phyloP scores from a whole-genome alignment of 2,888 invertebrate species.

The Nebria salina region DNA sequence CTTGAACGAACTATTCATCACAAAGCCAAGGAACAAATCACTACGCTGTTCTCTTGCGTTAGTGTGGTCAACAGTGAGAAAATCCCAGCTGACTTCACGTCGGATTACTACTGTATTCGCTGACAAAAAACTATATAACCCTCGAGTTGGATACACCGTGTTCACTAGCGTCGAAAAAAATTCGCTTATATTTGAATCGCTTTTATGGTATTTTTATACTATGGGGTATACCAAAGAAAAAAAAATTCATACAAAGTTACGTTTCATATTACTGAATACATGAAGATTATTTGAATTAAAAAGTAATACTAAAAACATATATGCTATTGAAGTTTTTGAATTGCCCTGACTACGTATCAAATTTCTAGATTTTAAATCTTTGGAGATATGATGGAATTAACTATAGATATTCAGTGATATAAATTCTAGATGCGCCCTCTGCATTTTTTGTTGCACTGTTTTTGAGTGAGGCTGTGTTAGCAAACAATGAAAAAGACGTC shows the following conservation, averaged over 20 bases:
- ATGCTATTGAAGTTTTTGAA: too few relatives aligned
- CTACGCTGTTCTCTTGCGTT: neutral
- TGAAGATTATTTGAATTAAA: too few relatives aligned
- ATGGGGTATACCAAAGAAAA: too few relatives aligned
- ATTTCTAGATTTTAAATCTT: neutral
- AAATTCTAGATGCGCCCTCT: slow-evolving; percentile 11
- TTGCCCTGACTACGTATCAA: too few relatives aligned
- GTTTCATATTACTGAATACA: too few relatives aligned
- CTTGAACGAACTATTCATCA: slow-evolving; percentile 31
- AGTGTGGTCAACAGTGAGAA: slow-evolving; percentile 14
- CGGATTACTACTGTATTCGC: slow-evolving; percentile 9
- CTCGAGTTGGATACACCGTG: neutral
- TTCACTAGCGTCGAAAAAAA: neutral
- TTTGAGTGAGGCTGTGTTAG: slow-evolving; percentile 2
- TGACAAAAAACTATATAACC: slow-evolving; percentile 5
- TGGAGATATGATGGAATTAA: neutral
- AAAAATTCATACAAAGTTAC: too few relatives aligned
- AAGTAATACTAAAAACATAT: too few relatives aligned
- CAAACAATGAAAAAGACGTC: slow-evolving; percentile 11
- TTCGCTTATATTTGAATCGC: too few relatives aligned
- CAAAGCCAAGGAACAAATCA: slow-evolving; percentile 44
- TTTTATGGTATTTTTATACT: too few relatives aligned
- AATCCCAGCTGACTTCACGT: slow-evolving; percentile 34
- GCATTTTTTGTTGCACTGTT: neutral
- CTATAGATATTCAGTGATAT: neutral